phyloP scores from a whole-genome alignment of 2,113 vertebrate genomes.

The Pycnonotus jocosus region DNA sequence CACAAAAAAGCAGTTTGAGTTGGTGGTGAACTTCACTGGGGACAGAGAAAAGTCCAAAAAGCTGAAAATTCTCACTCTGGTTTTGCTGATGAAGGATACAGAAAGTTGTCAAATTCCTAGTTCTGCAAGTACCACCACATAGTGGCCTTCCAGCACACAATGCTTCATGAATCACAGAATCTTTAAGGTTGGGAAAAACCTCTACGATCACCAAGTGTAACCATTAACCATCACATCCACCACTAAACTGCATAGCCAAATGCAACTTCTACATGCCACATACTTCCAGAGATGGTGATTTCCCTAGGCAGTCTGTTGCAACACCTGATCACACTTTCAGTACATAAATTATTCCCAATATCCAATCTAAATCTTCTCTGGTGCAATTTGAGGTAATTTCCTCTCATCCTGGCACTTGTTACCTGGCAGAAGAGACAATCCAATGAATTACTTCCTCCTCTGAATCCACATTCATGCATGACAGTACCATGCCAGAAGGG shows the following conservation, averaged over 20 bases:
- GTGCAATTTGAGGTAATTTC: background rate
- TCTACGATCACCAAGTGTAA: background rate
- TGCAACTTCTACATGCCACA: no score
- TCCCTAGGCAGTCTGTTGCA: background rate
- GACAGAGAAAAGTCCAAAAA: background rate
- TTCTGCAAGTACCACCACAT: background rate
- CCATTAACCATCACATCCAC: fast-evolving
- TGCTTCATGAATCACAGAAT: background rate
- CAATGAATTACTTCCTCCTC: background rate
- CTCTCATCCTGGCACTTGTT: background rate
- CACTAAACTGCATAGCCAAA: background rate
- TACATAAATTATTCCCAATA: background rate
- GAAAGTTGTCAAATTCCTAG: background rate
- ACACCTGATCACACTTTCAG: background rate
- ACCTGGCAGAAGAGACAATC: background rate
- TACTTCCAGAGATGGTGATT: background rate
- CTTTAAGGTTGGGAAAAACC: background rate
- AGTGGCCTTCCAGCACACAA: background rate
- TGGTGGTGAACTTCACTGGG: background rate
- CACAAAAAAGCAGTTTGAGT: background rate
- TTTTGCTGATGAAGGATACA: background rate
- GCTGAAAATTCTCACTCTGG: background rate
- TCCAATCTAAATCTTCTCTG: background rate
- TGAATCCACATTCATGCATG: background rate
- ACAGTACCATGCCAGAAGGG: background rate